phyloP scores from a whole-genome alignment of 92 coral and sea anemone species.

The Epizoanthus rinbou region DNA sequence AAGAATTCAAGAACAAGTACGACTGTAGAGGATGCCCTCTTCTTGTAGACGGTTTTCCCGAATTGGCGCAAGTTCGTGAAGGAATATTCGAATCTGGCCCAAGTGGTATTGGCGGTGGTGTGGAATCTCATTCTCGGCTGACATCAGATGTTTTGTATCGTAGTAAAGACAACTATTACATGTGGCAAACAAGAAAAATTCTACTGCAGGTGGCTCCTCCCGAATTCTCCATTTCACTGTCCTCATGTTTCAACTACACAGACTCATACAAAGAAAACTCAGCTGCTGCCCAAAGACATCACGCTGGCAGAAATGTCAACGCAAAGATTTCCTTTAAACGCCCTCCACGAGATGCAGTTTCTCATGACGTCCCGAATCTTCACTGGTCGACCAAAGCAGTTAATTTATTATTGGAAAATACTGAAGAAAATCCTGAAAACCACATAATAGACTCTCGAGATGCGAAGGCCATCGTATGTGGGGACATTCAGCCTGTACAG shows the following conservation, averaged over 20 bases:
- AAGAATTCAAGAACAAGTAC: conserved; percentile 26
- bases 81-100: conserved; percentile 37
- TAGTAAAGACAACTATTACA: conserved; percentile 38
- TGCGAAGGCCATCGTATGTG: conserved; percentile 44
- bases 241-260: conserved; percentile 56
- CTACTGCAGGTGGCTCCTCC: conserved; percentile 50
- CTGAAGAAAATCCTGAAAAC: conserved; percentile 30
- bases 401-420: conserved; percentile 37
- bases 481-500: conserved; percentile 42
- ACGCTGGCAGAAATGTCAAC: conserved; percentile 35
- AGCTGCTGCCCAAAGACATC: conserved; percentile 49
- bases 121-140: conserved; percentile 51
- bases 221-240: conserved; percentile 34
- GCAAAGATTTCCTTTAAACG: conserved; percentile 44
- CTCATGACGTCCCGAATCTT: conserved; percentile 40
- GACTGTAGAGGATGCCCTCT: conserved; percentile 38
- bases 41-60: conserved; percentile 40
- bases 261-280: conserved; percentile 39
- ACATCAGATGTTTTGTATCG: conserved; percentile 46
- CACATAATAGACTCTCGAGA: conserved; percentile 47
- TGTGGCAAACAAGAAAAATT: conserved; percentile 53
- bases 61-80: conserved; percentile 38
- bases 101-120: conserved; percentile 46
- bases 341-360: conserved; percentile 37
- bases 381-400: conserved; percentile 56